Evolutionary conservation across 2,888 invertebrate species (phyloP).

Genomic region (Penaeus monodon): DNA sequence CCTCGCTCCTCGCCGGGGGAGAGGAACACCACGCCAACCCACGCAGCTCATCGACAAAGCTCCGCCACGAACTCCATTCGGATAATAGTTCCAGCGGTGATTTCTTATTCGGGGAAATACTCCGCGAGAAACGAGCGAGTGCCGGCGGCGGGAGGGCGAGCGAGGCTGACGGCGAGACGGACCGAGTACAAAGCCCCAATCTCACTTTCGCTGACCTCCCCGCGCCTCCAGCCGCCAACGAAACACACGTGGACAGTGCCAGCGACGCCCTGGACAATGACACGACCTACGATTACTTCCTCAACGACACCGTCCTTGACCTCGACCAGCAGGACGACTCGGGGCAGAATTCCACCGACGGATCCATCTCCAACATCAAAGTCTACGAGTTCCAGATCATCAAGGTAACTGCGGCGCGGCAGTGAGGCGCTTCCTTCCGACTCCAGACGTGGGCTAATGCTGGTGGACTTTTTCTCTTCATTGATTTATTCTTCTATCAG

Average conservation of each 20-base stretch:
- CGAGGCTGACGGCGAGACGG: not conserved
- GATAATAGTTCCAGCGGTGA: not conserved
- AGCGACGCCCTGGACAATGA: not conserved
- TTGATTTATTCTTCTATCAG: too few relatives aligned
- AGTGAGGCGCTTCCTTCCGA: too few relatives aligned
- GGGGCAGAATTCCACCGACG: not conserved
- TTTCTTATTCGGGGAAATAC: too few relatives aligned
- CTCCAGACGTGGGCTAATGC: too few relatives aligned
- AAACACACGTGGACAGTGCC: not conserved
- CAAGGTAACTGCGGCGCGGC: not conserved
- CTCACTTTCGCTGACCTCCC: too few relatives aligned
- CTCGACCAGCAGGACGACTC: not conserved
- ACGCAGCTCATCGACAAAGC: not conserved
- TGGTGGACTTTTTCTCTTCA: too few relatives aligned
- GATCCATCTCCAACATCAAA: not conserved
- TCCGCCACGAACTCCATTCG: not conserved
- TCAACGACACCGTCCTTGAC: not conserved
- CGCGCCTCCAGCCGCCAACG: not conserved
- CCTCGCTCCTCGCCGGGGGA: not conserved
- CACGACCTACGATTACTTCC: not conserved
- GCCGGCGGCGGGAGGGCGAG: not conserved
- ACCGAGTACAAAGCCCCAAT: not conserved
- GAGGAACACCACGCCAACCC: not conserved
- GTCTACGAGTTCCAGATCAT: conserved; percentile 28
- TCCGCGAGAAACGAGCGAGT: not conserved